Percentiles rank a stretch among this genome's conserved stretches.
These are phyloP conservation scores for Sus cebifrons DNA, from an alignment of 2,797 vertebrate genomes.

Conservation along the genomic window DNA sequence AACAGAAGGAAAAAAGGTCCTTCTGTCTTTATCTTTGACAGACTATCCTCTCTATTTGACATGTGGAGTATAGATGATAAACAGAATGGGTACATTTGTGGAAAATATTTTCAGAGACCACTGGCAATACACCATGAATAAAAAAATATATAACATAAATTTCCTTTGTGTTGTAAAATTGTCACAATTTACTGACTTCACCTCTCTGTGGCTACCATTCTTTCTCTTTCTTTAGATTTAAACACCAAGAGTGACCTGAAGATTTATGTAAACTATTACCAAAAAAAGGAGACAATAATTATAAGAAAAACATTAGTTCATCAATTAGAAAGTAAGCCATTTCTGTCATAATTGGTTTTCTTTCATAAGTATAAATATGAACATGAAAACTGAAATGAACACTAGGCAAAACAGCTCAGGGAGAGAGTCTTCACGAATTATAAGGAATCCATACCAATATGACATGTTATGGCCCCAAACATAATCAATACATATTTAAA, in stretches of 20 bases:
- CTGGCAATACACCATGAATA: neutral
- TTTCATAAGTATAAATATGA: constrained; percentile 23
- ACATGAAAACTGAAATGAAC: constrained; percentile 10
- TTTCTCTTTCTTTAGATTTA: neutral
- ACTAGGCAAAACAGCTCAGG: neutral
- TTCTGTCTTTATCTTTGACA: neutral
- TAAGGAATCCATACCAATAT: constrained; percentile 38
- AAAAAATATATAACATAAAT: neutral
- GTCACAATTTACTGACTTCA: neutral
- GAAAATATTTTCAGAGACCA: neutral
- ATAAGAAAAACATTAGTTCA: neutral
- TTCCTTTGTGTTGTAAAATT: neutral
- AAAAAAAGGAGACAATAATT: neutral
- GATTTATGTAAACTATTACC: neutral
- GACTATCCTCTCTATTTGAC: neutral
- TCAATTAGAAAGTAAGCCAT: constrained; percentile 31
- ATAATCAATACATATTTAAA: constrained; percentile 89
- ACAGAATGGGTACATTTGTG: neutral
- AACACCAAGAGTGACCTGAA: neutral
- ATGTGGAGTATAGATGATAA: neutral
- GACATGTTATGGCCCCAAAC: constrained; percentile 76
- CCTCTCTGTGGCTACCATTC: neutral
- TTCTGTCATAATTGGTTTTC: neutral
- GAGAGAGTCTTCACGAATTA: constrained; percentile 61
- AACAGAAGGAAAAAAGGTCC: neutral